Conservation (phyloP, 2,888 invertebrate genomes). For the Hirtodrosophila trivittata region DNA sequence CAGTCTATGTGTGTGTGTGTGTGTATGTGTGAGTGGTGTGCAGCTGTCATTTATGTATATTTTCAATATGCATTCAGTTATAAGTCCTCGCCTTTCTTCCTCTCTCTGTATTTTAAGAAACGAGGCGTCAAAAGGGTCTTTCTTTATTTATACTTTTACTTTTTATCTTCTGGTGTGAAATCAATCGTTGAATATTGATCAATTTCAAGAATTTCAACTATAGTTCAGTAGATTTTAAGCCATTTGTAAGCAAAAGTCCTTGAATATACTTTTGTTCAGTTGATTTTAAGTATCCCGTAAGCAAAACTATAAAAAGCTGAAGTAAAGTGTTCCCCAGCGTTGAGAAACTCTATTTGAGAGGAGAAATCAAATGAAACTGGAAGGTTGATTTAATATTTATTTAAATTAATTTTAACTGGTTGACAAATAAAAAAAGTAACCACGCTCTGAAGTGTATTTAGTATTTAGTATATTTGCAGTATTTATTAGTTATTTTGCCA, state of each 20-base stretch:
- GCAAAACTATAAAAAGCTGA: too few relatives aligned
- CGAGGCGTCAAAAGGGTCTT: not conserved
- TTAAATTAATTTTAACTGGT: too few relatives aligned
- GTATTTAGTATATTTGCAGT: conserved; percentile 1
- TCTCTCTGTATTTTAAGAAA: conserved; percentile 8
- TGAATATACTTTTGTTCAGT: too few relatives aligned
- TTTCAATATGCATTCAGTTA: conserved; percentile 58
- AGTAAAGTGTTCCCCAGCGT: too few relatives aligned
- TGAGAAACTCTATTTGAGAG: too few relatives aligned
- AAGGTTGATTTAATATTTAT: too few relatives aligned
- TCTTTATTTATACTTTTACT: conserved; percentile 25
- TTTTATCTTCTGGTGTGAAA: conserved; percentile 19
- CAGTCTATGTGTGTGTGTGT: conserved; percentile 6
- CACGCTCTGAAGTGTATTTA: too few relatives aligned
- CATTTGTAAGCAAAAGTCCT: too few relatives aligned
- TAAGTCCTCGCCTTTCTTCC: conserved; percentile 24
- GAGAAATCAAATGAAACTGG: too few relatives aligned
- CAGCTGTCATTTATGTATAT: conserved; percentile 54
- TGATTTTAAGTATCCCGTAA: too few relatives aligned
- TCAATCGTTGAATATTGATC: conserved; percentile 15
- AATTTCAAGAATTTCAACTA: conserved; percentile 7
- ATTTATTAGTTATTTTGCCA: not conserved
- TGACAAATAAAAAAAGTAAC: too few relatives aligned
- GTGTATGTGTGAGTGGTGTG: not conserved
- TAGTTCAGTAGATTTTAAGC: conserved; percentile 1